A percentile compares a stretch with the other conserved stretches of the same genome.
These are phyloP conservation scores for Dolichallabes microphthalmus DNA, from an alignment of 2,113 vertebrate genomes.

Conservation along the genomic window DNA sequence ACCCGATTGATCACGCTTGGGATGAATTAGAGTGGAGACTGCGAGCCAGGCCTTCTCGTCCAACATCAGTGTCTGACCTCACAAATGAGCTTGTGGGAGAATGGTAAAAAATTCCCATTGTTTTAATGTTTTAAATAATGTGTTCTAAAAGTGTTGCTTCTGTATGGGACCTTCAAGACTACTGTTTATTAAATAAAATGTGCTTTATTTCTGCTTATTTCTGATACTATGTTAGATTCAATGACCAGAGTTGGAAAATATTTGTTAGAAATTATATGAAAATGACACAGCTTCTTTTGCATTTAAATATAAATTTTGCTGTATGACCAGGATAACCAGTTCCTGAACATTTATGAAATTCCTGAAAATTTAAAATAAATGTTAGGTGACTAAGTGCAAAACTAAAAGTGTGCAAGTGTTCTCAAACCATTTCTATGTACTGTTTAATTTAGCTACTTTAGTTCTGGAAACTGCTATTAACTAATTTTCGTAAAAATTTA, in stretches of 20 bases:
- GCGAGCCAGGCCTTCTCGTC: too few relatives aligned
- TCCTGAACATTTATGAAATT: not conserved
- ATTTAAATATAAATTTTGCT: too few relatives aligned
- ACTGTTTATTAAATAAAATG: not conserved
- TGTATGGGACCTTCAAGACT: not conserved
- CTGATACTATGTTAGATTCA: not conserved
- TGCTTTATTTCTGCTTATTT: not conserved
- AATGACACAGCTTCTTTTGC: not conserved
- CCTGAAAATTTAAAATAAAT: not conserved
- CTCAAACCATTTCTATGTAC: not conserved
- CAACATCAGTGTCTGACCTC: too few relatives aligned
- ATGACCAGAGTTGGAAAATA: not conserved
- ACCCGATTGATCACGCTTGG: too few relatives aligned
- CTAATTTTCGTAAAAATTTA: too few relatives aligned
- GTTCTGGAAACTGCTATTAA: too few relatives aligned
- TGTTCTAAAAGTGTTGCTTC: not conserved
- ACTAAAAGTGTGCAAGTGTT: not conserved
- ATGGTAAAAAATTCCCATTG: too few relatives aligned
- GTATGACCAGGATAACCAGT: not conserved
- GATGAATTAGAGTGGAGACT: too few relatives aligned
- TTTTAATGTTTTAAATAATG: not conserved
- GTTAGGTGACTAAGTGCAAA: not conserved
- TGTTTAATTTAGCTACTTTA: not conserved
- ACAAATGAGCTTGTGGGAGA: too few relatives aligned
- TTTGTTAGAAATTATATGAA: not conserved